Percentiles rank a stretch among this genome's conserved stretches.
phyloP scores from a whole-genome alignment of 2,797 vertebrate species.

The Schizopygopsis pylzovi region DNA sequence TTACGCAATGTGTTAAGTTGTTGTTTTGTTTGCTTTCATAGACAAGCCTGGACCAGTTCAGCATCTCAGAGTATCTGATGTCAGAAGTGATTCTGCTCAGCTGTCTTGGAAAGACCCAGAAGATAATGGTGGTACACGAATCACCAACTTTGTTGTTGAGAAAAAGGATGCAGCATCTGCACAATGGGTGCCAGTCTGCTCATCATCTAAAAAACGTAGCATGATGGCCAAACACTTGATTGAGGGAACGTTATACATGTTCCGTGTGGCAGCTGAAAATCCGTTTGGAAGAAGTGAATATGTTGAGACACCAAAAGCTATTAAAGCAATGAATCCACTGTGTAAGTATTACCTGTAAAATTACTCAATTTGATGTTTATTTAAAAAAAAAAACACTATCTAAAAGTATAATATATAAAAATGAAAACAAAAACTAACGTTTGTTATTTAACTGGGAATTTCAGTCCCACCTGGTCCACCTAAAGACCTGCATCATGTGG shows the following conservation, averaged over 20 bases:
- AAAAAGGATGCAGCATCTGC: conserved; percentile 91
- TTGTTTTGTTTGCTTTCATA: conserved; percentile 62
- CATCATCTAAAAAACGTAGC: conserved; percentile 97
- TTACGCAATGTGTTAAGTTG: conserved; percentile 13
- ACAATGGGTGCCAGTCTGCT: conserved; percentile 93
- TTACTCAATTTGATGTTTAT: not conserved
- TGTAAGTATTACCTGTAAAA: conserved; percentile 82
- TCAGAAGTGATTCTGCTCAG: conserved; percentile 95
- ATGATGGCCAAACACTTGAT: conserved; percentile 91
- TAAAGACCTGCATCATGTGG: conserved; percentile 94
- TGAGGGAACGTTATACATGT: conserved; percentile 93
- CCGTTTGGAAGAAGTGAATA: conserved; percentile 94
- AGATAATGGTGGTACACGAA: conserved; percentile 90
- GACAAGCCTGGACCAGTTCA: conserved; percentile 97
- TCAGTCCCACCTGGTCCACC: conserved; percentile 97
- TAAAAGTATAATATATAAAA: not conserved
- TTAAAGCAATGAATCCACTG: conserved; percentile 95
- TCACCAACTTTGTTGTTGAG: conserved; percentile 98
- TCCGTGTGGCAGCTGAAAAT: conserved; percentile 98
- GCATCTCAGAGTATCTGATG: conserved; percentile 90
- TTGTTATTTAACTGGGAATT: conserved; percentile 26
- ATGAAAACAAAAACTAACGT: not conserved
- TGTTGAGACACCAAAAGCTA: conserved; percentile 87
- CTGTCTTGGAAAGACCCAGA: conserved; percentile 99
- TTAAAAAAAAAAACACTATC: not conserved